These are phyloP conservation scores for Lydus trimaculatus DNA, from an alignment of 2,888 invertebrate genomes.

Conservation along the genomic window DNA sequence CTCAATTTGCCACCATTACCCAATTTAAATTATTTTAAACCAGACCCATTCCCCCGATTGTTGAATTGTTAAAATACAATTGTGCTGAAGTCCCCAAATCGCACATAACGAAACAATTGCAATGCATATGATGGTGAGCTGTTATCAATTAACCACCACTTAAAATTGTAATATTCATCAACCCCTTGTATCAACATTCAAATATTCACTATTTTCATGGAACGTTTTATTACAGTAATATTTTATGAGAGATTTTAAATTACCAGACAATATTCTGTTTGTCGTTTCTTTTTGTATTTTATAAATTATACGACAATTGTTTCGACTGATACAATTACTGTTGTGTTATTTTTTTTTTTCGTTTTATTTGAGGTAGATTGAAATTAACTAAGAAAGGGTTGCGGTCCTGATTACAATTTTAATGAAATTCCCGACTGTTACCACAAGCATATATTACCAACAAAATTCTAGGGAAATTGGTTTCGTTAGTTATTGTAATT, in stretches of 20 bases:
- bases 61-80: constrained; percentile 10
- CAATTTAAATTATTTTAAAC: constrained; percentile 1
- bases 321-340: neutral
- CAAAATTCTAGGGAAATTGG: constrained; percentile 7
- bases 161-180: neutral
- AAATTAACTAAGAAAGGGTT: constrained; percentile 19
- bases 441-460: constrained; percentile 18
- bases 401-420: constrained; percentile 24
- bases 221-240: neutral
- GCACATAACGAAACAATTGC: constrained; percentile 4
- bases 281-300: neutral
- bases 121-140: constrained; percentile 10
- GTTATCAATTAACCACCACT: constrained; percentile 14
- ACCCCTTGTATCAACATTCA: neutral
- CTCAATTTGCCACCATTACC: neutral
- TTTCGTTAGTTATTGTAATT: constrained; percentile 11
- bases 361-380: constrained; percentile 1
- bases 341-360: neutral
- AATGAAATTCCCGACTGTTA: constrained; percentile 23
- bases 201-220: neutral
- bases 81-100: neutral
- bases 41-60: neutral
- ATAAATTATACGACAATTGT: neutral
- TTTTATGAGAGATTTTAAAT: neutral
- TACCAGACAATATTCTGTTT: neutral